Evolutionary conservation across 2,113 vertebrate genomes (phyloP).

Genomic region (Dinomys branickii): DNA sequence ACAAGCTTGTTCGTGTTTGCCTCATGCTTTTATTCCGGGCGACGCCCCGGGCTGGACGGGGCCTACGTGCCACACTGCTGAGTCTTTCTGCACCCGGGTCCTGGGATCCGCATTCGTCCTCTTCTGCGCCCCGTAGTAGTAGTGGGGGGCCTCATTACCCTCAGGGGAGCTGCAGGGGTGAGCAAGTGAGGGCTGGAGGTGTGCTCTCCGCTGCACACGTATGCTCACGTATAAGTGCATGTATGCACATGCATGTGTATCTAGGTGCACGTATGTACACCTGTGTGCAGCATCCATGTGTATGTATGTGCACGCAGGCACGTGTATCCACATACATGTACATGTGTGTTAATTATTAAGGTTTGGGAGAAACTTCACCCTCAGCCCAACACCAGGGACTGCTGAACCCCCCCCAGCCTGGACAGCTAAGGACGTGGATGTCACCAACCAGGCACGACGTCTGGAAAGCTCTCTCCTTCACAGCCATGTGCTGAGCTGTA

Average conservation of each 20-base stretch:
- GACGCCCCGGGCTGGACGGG: conserved; percentile 53
- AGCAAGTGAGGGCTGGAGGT: not conserved
- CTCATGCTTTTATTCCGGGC: conserved; percentile 50
- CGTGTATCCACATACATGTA: not conserved
- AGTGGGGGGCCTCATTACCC: not conserved
- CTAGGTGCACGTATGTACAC: not conserved
- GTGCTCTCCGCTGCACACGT: rapidly evolving
- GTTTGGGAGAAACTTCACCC: not conserved
- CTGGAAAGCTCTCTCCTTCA: not conserved
- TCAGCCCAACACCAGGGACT: no score
- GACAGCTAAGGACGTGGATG: rapidly evolving
- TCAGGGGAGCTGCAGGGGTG: rapidly evolving
- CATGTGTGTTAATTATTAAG: not conserved
- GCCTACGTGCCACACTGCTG: conserved; percentile 66
- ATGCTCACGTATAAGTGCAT: not conserved
- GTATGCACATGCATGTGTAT: not conserved
- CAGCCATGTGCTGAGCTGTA: not conserved
- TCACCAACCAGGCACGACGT: not conserved
- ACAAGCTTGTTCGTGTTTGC: conserved; percentile 52
- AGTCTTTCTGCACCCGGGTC: not conserved
- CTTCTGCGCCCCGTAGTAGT: not conserved
- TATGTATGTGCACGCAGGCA: not conserved
- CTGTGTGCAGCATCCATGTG: no score
- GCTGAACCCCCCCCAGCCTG: not conserved
- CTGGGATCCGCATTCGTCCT: conserved; percentile 6